Evolutionary conservation across 2,888 invertebrate species (phyloP), one percentile per base, ranked within the genome.

Genomic region (Drosophila seclusa): DNA sequence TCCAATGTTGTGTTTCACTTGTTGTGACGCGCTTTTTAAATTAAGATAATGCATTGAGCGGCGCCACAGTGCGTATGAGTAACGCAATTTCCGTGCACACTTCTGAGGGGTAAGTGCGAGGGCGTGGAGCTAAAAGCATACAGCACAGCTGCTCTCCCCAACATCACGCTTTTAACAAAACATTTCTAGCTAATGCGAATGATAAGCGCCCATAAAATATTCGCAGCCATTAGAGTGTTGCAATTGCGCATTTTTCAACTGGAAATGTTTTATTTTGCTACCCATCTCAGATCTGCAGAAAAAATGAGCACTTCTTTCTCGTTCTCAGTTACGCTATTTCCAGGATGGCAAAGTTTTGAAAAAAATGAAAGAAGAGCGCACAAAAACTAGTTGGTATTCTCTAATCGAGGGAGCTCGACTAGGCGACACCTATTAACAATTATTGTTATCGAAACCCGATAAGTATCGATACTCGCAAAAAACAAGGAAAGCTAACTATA

Each of bases 151-250:
- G 34, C 36, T 48, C 40, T 53, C 21, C 40, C 50, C 52, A 27
- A 66, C 50, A 63, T 55, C 64, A 76, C 63, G 83, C 74, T 83
- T 80, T 87, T 82, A 82, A 76, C 80, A 79, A 80, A 71, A 82
- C 70, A 82, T 87, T 80, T 65, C 66, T 27, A 66, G 78, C 85
- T 85, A 87, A 86, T 87, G 87, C 83, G 83, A 78, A 67, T 83
- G 86, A 87, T 86, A 86, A 86, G 78, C 83, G 75, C 70, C 59
- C 82, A 87, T 86, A 87, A 87, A 78, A 85, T 82, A 87, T 87
- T 82, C 73, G 63, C 86, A 57, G 80, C 83, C 87, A 87, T 87
- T 87, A 83, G 77, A 67, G 70, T 40, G 72, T 55, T 87, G 86
- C 86, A 87, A 78, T 86, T 78, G 73, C 78, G 57, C 73, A 76